Conservation (phyloP, 2,113 vertebrate genomes). For the Pyrgilauda ruficollis region DNA sequence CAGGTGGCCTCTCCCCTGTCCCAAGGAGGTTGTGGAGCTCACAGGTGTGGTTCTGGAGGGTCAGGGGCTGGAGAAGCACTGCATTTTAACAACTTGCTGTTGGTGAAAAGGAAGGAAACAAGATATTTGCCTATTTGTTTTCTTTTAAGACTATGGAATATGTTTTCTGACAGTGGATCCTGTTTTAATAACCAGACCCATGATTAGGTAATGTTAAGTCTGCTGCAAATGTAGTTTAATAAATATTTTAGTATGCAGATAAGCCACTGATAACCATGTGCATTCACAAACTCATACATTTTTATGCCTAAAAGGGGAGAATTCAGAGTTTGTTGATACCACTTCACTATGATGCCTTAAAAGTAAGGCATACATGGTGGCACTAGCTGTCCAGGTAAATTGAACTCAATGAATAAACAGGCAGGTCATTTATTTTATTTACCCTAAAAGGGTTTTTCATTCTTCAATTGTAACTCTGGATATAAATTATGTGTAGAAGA, state of each 20-base stretch:
- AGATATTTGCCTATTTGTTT: not conserved
- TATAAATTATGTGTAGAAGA: not conserved
- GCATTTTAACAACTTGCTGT: not conserved
- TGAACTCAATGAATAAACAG: not conserved
- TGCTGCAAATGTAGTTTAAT: not conserved
- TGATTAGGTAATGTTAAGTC: not conserved
- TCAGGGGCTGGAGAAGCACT: not conserved
- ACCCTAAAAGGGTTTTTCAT: not conserved
- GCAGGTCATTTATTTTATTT: constrained; percentile 37
- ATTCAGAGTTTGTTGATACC: not conserved
- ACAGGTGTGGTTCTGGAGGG: rapidly evolving
- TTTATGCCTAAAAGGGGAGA: not conserved
- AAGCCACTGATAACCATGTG: not conserved
- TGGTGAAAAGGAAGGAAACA: not conserved
- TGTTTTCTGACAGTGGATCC: not conserved
- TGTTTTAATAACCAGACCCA: not conserved
- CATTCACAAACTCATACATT: not conserved
- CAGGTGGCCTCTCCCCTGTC: not conserved
- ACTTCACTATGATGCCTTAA: not conserved
- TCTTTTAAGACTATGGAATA: not conserved
- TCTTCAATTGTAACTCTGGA: constrained; percentile 30
- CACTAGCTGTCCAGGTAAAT: not conserved
- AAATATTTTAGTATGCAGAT: constrained; percentile 19
- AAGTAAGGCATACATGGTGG: not conserved
- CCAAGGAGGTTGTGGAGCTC: rapidly evolving